These are phyloP conservation scores for Amblyjoppa fuscipennis DNA, from an alignment of 2,888 invertebrate species.

Conservation along the genomic window DNA sequence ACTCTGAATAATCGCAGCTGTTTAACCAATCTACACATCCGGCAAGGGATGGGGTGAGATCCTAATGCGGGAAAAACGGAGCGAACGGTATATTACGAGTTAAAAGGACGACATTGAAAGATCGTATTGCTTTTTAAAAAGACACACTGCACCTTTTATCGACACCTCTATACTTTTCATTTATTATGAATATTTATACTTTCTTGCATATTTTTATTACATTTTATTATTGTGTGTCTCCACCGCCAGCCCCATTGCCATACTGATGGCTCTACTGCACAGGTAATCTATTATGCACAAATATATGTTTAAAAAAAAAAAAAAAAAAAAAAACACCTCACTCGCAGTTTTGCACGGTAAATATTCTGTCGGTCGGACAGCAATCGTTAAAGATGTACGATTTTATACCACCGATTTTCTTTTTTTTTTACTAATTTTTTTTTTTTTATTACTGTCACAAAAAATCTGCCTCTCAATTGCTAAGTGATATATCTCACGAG, in stretches of 20 bases:
- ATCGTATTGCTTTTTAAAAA: slow-evolving; percentile 34
- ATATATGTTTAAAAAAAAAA: slow-evolving; percentile 79
- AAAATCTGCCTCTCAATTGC: slow-evolving; percentile 46
- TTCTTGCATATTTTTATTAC: slow-evolving; percentile 85
- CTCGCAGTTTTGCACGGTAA: slow-evolving; percentile 81
- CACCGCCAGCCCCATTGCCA: slow-evolving; percentile 96
- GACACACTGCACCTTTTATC: slow-evolving; percentile 46
- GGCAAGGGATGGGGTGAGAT: slow-evolving; percentile 49
- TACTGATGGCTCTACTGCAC: slow-evolving; percentile 97
- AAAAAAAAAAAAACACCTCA: slow-evolving; percentile 62
- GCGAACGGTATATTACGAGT: slow-evolving; percentile 28
- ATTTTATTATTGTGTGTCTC: slow-evolving; percentile 89
- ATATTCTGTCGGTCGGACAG: slow-evolving; percentile 67
- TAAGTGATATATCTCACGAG: slow-evolving; percentile 22
- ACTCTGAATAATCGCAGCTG: slow-evolving; percentile 57
- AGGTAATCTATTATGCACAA: slow-evolving; percentile 91
- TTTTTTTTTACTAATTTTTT: slow-evolving; percentile 44
- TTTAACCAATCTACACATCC: slow-evolving; percentile 32
- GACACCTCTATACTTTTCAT: slow-evolving; percentile 60
- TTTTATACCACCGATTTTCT: slow-evolving; percentile 46
- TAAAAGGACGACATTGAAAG: slow-evolving; percentile 34
- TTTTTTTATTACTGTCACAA: slow-evolving; percentile 34
- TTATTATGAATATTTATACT: slow-evolving; percentile 79
- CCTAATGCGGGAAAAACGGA: slow-evolving; percentile 34
- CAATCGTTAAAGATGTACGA: slow-evolving; percentile 61